phyloP scores from a whole-genome alignment of 2,113 vertebrate genomes.

The Mellivora capensis region DNA sequence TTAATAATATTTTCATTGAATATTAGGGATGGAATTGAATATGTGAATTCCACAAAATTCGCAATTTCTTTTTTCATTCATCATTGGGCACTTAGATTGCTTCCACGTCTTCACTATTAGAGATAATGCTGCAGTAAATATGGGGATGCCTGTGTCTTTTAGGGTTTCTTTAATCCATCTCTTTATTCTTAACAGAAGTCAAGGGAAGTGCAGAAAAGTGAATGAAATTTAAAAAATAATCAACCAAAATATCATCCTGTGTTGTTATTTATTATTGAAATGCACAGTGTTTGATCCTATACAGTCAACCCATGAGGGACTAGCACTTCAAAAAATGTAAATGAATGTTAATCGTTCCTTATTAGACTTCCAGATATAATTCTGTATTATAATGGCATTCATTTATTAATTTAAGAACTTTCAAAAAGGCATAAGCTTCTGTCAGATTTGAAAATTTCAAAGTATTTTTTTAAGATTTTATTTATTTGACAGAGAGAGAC shows the following conservation, averaged over 20 bases:
- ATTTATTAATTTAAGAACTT: background rate
- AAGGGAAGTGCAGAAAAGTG: background rate
- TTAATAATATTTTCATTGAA: background rate
- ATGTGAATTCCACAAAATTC: background rate
- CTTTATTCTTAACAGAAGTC: background rate
- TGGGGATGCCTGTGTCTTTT: background rate
- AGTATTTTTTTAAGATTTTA: background rate
- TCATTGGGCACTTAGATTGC: background rate
- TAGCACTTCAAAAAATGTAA: background rate
- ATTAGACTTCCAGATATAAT: background rate
- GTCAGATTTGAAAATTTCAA: background rate
- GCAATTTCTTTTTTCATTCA: background rate
- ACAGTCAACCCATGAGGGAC: background rate
- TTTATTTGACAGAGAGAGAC: no score
- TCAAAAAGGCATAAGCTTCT: background rate
- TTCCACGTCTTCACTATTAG: background rate
- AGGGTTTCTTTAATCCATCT: background rate
- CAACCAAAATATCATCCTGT: background rate
- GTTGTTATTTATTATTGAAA: background rate
- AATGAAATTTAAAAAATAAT: background rate
- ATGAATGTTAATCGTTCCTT: background rate
- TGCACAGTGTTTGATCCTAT: background rate
- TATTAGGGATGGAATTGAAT: background rate
- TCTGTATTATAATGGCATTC: background rate
- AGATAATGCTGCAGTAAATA: background rate